A percentile compares a stretch with the other conserved stretches of the same genome.
phyloP scores from a whole-genome alignment of 2,113 vertebrate genomes.

The Thalassarche chlororhynchos region DNA sequence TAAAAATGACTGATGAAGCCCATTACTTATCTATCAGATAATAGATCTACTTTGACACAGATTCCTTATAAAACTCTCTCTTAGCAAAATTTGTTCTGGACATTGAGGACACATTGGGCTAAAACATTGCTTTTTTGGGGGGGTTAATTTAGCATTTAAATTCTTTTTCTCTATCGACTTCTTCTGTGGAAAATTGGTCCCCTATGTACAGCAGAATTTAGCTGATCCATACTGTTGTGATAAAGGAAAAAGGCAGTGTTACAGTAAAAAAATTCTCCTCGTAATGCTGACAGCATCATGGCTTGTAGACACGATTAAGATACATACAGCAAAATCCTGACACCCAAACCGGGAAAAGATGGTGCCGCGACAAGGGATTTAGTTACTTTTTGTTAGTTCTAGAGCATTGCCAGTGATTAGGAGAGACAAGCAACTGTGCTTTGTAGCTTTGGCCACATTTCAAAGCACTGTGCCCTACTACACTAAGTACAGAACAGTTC shows the following conservation, averaged over 20 bases:
- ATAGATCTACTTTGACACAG: neutral
- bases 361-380: neutral
- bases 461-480: neutral
- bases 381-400: neutral
- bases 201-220: neutral
- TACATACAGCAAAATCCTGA: neutral
- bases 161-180: neutral
- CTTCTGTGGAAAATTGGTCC: neutral
- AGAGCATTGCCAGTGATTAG: neutral
- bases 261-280: neutral
- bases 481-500: neutral
- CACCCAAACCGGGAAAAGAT: neutral
- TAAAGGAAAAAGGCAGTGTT: neutral
- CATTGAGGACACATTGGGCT: neutral
- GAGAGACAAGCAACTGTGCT: neutral
- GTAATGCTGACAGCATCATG: neutral
- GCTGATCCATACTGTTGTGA: neutral
- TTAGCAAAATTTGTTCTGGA: neutral
- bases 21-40: neutral
- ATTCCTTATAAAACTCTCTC: neutral
- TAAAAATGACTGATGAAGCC: neutral
- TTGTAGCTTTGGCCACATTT: neutral
- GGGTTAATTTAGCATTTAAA: conserved; percentile 43
- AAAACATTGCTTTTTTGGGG: conserved; percentile 12
- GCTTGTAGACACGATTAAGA: neutral